Evolutionary conservation across 2,113 vertebrate genomes (phyloP).

Genomic region (Pycnonotus jocosus): DNA sequence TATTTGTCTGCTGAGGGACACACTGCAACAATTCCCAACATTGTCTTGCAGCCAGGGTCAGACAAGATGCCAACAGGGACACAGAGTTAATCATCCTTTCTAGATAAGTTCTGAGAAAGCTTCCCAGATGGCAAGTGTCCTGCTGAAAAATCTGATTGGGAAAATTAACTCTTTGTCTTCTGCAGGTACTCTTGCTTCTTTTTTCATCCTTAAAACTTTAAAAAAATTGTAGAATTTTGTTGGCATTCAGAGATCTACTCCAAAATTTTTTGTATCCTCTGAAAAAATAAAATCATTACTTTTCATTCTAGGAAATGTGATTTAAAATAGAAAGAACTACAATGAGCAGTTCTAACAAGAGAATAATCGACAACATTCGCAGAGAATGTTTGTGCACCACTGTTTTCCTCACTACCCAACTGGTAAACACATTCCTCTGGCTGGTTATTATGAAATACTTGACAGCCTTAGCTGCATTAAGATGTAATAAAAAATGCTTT

Average conservation of each 20-base stretch:
- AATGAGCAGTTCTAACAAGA: neutral
- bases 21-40: neutral
- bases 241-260: neutral
- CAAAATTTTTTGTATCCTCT: neutral
- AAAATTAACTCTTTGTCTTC: neutral
- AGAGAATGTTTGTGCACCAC: neutral
- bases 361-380: neutral
- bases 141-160: neutral
- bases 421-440: constrained; percentile 4
- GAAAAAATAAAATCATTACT: neutral
- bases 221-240: neutral
- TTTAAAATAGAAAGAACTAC: neutral
- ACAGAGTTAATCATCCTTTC: neutral
- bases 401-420: neutral
- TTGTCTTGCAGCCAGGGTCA: neutral
- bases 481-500: neutral
- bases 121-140: neutral
- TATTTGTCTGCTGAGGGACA: neutral
- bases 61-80: neutral
- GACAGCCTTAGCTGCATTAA: neutral
- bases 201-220: neutral
- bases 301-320: neutral
- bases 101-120: constrained; percentile 1
- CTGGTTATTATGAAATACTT: neutral
- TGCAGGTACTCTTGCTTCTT: neutral